Evolutionary conservation across 1,140 invertebrate genomes (phyloP), one percentile per base, ranked within the genome.

Genomic region (Cotesia typhae): DNA sequence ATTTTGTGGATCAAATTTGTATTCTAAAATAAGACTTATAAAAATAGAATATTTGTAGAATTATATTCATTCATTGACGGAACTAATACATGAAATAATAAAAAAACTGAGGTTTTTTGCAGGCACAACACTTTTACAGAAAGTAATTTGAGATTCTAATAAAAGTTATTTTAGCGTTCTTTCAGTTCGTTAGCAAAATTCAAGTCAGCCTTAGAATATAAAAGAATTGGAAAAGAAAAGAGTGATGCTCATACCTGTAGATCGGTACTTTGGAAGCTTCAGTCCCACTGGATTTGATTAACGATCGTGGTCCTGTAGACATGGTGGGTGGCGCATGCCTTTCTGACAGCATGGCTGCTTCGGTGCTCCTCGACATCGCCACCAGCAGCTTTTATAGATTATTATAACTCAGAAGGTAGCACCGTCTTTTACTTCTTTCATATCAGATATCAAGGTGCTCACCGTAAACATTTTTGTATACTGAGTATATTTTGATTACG

Each of bases 291-390:
- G 80, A 83, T 80, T 87, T 87, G 86, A 87, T 87, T 87, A 87
- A 87, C 86, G 86, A 87, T 87, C 74, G 81, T 80, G 78, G 79
- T 79, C 80, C 80, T 81, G 81, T 70, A 68, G 78, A 80, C 85
- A 82, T 81, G 85, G 86, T 87, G 86, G 86, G 86, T 87, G 86
- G 86, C 85, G 82, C 86, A 87, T 87, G 86, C 86, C 84, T 87
- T 86, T 87, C 85, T 87, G 86, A 87, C 86, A 87, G 85, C 78
- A 79, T 78, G 81, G 78, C 82, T 82, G 83, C 81, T 84, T 81
- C 81, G 80, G 79, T 71, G 76, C 70, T 83, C 76, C 78, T 76
- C 76, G 74, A 80, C 78, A 79, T 77, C 74, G 79, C 82, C 79
- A 81, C 80, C 75, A 73, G 51, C 71, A 73, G 36, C 65, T 70